Conservation (phyloP, 2,113 vertebrate species). For the Sceloporus tristichus region DNA sequence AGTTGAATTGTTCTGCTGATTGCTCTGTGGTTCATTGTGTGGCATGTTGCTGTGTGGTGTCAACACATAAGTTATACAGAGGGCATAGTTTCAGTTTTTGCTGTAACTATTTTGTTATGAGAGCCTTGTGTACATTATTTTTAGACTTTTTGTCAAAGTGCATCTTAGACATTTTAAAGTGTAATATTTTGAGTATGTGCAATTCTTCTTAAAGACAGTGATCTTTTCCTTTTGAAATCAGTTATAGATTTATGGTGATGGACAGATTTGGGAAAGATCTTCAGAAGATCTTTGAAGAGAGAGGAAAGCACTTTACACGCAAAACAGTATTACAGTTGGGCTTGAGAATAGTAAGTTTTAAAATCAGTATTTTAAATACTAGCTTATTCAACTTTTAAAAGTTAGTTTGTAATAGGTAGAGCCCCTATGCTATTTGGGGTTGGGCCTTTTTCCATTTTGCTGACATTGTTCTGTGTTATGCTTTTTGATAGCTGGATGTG, state of each 20-base stretch:
- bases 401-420: slow-evolving; percentile 27
- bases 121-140: not conserved
- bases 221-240: slow-evolving; percentile 66
- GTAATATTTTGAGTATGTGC: not conserved
- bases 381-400: not conserved
- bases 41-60: not conserved
- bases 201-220: not conserved
- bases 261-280: slow-evolving; percentile 94
- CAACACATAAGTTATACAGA: not conserved
- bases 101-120: not conserved
- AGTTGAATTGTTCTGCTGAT: not conserved
- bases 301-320: slow-evolving; percentile 84
- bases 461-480: slow-evolving; percentile 53
- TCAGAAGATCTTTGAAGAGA: slow-evolving; percentile 93
- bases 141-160: not conserved
- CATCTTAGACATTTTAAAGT: not conserved
- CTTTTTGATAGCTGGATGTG: slow-evolving; percentile 86
- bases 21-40: not conserved
- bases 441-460: slow-evolving; percentile 72
- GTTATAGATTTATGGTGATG: slow-evolving; percentile 98
- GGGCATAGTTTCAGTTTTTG: not conserved
- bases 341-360: slow-evolving; percentile 88
- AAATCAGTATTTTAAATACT: slow-evolving; percentile 4
- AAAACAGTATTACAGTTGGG: slow-evolving; percentile 94
- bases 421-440: slow-evolving; percentile 75